phyloP scores from a whole-genome alignment of 2,888 invertebrate genomes.

The Eupelmus urozonus region DNA sequence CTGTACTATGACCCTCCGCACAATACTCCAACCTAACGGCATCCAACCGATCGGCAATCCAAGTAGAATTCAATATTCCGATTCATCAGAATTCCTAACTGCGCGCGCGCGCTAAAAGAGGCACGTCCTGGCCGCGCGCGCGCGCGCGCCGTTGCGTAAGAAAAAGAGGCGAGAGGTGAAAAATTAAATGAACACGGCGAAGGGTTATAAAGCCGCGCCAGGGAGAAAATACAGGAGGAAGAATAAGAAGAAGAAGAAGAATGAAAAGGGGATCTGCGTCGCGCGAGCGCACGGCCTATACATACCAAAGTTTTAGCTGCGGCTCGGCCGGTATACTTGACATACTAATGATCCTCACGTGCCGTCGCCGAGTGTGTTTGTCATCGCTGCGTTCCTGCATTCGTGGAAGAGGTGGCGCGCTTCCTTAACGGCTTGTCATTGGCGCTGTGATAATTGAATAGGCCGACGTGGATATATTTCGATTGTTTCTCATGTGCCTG shows the following conservation, averaged over 20 bases:
- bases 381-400: conserved; percentile 51
- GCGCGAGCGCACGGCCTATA: too few species aligned
- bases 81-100: conserved; percentile 45
- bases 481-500: too few species aligned
- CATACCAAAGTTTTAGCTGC: conserved; percentile 62
- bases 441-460: too few species aligned
- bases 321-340: too few species aligned
- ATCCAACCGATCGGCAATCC: conserved; percentile 22
- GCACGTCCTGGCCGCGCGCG: conserved; percentile 24
- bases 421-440: too few species aligned
- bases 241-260: conserved; percentile 2
- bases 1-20: too few species aligned
- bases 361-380: conserved; percentile 21
- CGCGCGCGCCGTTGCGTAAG: background rate
- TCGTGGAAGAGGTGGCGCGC: too few species aligned
- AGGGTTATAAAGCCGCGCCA: conserved; percentile 14
- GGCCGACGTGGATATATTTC: too few species aligned
- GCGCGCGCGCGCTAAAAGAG: conserved; percentile 10
- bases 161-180: conserved; percentile 20
- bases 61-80: conserved; percentile 45
- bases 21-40: too few species aligned
- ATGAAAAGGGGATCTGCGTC: conserved; percentile 63
- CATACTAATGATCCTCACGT: conserved; percentile 67
- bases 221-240: background rate
- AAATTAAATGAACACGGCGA: conserved; percentile 36